A percentile compares a stretch with the other conserved stretches of the same genome.
These are phyloP conservation scores for Mus musculus DNA, from an alignment of 2,113 vertebrate genomes.

Conservation along the genomic window GRCm39 chr4:122800501-122801000, in stretches of 20 bases:
- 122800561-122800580: neutral
- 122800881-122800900: neutral
- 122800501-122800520: neutral
- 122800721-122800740: neutral
- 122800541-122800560: neutral
- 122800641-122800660: neutral
- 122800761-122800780: slow-evolving; percentile 17
- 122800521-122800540: neutral
- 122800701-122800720: slow-evolving; percentile 22
- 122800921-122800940: neutral
- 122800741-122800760: neutral
- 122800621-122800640: slow-evolving; percentile 53
- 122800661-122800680: neutral
- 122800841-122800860: slow-evolving; percentile 25
- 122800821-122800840: neutral
- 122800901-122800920: neutral
- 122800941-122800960: neutral
- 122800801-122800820: neutral
- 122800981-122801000: neutral
- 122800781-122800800: neutral
- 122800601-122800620: slow-evolving; percentile 48
- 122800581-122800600: slow-evolving; percentile 14
- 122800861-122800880: slow-evolving; percentile 18
- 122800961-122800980: neutral
- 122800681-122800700: neutral